These are phyloP conservation scores for Tragelaphus scriptus DNA, from an alignment of 2,113 vertebrate species.

Conservation along the genomic window DNA sequence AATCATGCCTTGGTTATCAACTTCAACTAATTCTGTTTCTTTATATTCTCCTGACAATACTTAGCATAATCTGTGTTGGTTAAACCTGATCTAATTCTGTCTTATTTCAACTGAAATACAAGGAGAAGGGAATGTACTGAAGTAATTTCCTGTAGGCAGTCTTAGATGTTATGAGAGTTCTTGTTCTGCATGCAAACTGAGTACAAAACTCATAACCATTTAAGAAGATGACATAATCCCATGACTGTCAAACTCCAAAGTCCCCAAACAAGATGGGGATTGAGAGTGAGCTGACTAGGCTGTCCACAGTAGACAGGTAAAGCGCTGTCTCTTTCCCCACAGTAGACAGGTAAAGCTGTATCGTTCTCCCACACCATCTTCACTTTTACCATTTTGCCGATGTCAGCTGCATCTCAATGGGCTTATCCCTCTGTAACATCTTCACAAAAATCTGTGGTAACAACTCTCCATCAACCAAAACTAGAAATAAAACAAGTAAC, in stretches of 20 bases:
- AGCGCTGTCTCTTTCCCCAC: neutral
- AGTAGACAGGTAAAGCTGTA: neutral
- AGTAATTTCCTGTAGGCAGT: slow-evolving; percentile 4
- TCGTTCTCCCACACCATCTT: neutral
- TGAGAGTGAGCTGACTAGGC: neutral
- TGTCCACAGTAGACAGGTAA: neutral
- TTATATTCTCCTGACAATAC: neutral
- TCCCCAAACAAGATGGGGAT: neutral
- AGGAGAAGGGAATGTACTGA: neutral
- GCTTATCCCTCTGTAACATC: slow-evolving; percentile 99
- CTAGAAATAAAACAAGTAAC: slow-evolving; percentile 77
- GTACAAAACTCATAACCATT: neutral
- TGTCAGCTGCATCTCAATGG: slow-evolving; percentile 99
- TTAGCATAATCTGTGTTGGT: neutral
- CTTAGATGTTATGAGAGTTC: neutral
- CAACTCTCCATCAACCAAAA: slow-evolving; percentile 94
- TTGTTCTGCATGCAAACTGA: neutral
- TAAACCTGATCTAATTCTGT: slow-evolving; percentile 12
- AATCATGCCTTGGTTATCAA: neutral
- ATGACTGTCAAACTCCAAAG: slow-evolving; percentile 11
- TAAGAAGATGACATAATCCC: neutral
- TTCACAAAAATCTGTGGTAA: slow-evolving; percentile 97
- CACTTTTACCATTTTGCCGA: slow-evolving; percentile 97
- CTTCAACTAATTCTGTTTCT: neutral
- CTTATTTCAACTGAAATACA: slow-evolving; percentile 25